Evolutionary conservation across 2,888 invertebrate genomes (phyloP).

Genomic region (Synergus laeviventris): DNA sequence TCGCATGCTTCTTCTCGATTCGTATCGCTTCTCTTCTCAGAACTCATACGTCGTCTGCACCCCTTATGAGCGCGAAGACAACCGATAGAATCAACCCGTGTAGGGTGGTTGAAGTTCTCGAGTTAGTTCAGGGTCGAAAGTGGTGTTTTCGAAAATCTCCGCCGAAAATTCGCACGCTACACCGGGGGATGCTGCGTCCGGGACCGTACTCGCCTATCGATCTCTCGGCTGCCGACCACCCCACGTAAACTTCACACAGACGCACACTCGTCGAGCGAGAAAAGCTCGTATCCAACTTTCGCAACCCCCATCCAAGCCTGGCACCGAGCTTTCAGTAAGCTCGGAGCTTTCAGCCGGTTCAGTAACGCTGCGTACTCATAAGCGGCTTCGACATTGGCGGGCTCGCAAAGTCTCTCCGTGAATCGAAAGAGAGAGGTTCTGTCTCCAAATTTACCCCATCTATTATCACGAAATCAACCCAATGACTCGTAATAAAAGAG

Average conservation of each 20-base stretch:
- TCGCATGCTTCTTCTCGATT: not conserved
- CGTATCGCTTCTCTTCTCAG: not conserved
- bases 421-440: not conserved
- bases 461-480: not conserved
- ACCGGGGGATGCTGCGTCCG: conserved; percentile 69
- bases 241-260: conserved; percentile 50
- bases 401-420: not conserved
- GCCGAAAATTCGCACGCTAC: conserved; percentile 47
- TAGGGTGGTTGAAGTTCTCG: not conserved
- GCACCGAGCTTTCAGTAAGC: conserved; percentile 69
- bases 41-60: not conserved
- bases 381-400: not conserved
- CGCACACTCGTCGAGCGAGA: conserved; percentile 58
- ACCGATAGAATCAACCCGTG: not conserved
- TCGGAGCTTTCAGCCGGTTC: conserved; percentile 71
- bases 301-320: conserved; percentile 60
- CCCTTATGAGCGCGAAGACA: conserved; percentile 3
- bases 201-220: conserved; percentile 71
- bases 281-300: conserved; percentile 56
- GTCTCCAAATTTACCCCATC: not conserved
- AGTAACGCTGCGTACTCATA: conserved; percentile 43
- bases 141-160: conserved; percentile 32
- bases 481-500: not conserved
- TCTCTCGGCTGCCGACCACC: conserved; percentile 67
- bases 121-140: conserved; percentile 1